These are phyloP conservation scores for Ophion ventricosus DNA, from an alignment of 2,888 invertebrate genomes.

Conservation along the genomic window DNA sequence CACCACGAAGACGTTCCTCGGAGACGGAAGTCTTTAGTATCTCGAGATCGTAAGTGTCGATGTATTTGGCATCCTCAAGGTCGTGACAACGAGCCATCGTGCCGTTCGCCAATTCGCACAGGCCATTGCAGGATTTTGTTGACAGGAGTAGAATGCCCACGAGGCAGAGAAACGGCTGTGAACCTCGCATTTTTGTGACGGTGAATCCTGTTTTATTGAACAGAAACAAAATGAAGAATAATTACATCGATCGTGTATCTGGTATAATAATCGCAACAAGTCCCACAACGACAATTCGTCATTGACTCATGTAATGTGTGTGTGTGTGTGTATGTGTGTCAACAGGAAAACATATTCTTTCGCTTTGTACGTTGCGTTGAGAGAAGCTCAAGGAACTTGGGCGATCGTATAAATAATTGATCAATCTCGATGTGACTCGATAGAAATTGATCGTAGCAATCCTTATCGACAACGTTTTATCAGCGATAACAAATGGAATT, in stretches of 20 bases:
- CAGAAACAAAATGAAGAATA: conserved; percentile 24
- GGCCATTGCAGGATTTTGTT: conserved; percentile 67
- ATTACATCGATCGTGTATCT: conserved; percentile 1
- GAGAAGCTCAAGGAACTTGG: not conserved
- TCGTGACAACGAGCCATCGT: conserved; percentile 74
- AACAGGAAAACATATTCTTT: not conserved
- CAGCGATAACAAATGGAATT: conserved; percentile 51
- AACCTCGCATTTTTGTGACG: conserved; percentile 75
- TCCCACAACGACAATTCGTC: not conserved
- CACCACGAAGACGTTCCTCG: conserved; percentile 67
- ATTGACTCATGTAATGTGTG: not conserved
- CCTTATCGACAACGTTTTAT: conserved; percentile 53
- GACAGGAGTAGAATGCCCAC: conserved; percentile 70
- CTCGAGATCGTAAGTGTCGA: conserved; percentile 74
- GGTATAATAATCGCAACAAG: not conserved
- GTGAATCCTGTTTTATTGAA: conserved; percentile 68
- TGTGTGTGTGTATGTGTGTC: not conserved
- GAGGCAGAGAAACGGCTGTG: conserved; percentile 68
- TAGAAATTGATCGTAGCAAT: conserved; percentile 16
- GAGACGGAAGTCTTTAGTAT: conserved; percentile 69
- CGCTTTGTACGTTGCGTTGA: not conserved
- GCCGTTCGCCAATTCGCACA: conserved; percentile 73
- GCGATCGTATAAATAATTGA: conserved; percentile 58
- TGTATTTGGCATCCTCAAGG: conserved; percentile 76
- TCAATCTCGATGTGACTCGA: conserved; percentile 46